phyloP scores from a whole-genome alignment of 30 jellyfish, hydroid and myxozoan species.

The Haliclystus octoradiatus region DNA sequence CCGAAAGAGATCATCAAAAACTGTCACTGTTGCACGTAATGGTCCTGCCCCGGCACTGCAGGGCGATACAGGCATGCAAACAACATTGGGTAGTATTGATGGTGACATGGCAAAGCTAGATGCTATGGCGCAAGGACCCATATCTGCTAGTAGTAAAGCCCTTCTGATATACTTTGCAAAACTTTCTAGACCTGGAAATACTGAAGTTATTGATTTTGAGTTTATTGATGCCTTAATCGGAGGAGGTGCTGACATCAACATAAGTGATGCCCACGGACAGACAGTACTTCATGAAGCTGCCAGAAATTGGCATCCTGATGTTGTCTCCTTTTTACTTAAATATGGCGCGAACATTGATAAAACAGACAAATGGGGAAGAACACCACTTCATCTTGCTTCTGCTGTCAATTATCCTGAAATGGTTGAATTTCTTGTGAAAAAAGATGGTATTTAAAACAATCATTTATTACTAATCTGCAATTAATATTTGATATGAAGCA shows the following conservation, averaged over 20 bases:
- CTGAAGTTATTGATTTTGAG: constrained; percentile 58
- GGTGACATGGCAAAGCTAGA: constrained; percentile 33
- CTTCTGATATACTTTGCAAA: constrained; percentile 48
- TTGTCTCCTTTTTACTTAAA: constrained; percentile 57
- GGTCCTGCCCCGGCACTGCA: constrained; percentile 64
- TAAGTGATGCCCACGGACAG: constrained; percentile 76
- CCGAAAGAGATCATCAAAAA: constrained; percentile 50
- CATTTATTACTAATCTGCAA: no score
- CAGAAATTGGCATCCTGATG: constrained; percentile 93
- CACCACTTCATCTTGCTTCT: constrained; percentile 60
- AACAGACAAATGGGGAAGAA: constrained; percentile 58
- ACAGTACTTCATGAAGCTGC: constrained; percentile 85
- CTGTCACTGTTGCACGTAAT: constrained; percentile 45
- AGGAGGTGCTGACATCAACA: constrained; percentile 60
- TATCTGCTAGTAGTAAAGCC: constrained; percentile 52
- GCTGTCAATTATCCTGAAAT: constrained; percentile 58
- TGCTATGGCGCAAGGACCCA: not conserved
- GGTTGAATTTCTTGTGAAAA: constrained; percentile 33
- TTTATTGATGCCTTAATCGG: constrained; percentile 45
- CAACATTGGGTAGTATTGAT: constrained; percentile 35
- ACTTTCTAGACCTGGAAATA: constrained; percentile 37
- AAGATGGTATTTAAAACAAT: no score
- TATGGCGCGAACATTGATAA: constrained; percentile 55
- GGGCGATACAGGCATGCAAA: constrained; percentile 4
- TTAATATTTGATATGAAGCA: no score